Base-by-base conservation (phyloP, 1,140 invertebrate genomes). In the Bombus affinis region DNA sequence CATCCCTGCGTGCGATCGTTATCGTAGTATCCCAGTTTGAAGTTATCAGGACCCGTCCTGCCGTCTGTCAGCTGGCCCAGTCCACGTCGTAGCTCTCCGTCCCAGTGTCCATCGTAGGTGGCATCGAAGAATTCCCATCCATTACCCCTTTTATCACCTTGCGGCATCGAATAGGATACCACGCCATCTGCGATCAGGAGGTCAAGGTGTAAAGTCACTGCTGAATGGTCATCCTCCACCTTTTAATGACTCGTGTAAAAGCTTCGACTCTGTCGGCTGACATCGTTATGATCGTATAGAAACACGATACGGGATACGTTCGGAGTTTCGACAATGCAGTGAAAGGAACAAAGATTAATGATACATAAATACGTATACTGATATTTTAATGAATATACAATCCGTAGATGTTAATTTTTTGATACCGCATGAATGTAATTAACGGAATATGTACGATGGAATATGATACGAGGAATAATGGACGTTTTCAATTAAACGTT, bases 151-250 rank as follows among this genome's bases (percentile, higher is more conserved):
- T 96, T 96, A 83, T 97, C 96, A n/a, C 98, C 98, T 91, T 98
- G 97, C 6, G 97, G 97, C 96, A 98, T 97, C 68, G 96, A 96
- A 93, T 98, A 98, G 37, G 97, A 97, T n/a, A 98, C 94, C 12
- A 98, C 95, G 74, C 97, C 97, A 93, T 98, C 98, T 98, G 95
- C 35, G 59, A 35, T 25, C 72, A 74, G 53, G 95, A 96, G 92
- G 79, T 87, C 78, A 74, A 89, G 65, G 88, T 71, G 77, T 65
- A 53, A 53, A 80, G 68, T 85, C 83, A n/a, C 8, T 9, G 53
- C 9, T n/a, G 37, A n/a, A 57, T 22, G 32, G 28, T 22, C 66
- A 66, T n/a, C 10, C n/a, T 25, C 37, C 22, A 35, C 22, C 57
- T 39, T n/a, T 28, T 73, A 65, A 73, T 32, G 32, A 39, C 68